These are phyloP conservation scores for Encarsia formosa DNA, from an alignment of 2,888 invertebrate species.

Conservation along the genomic window DNA sequence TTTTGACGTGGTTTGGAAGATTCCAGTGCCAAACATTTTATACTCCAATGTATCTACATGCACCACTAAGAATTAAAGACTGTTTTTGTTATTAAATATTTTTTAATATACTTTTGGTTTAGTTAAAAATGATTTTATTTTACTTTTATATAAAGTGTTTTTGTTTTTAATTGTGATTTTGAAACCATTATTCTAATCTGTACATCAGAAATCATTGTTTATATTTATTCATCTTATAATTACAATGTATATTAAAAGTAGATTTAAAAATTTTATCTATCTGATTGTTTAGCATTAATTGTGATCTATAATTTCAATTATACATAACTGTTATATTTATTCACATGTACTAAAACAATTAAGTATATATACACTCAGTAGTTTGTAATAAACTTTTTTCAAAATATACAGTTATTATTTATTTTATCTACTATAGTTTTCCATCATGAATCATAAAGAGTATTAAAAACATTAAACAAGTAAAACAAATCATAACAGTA, in stretches of 20 bases:
- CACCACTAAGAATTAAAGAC: constrained; percentile 8
- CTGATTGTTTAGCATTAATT: constrained; percentile 18
- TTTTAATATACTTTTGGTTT: neutral
- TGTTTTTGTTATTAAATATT: constrained; percentile 12
- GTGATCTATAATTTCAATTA: constrained; percentile 15
- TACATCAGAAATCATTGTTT: constrained; percentile 12
- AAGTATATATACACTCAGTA: constrained; percentile 23
- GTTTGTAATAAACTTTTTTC: constrained; percentile 20
- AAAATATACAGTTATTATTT: too few relatives aligned
- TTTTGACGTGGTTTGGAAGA: constrained; percentile 19
- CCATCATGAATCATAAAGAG: too few relatives aligned
- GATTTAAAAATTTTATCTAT: neutral
- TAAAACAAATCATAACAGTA: too few relatives aligned
- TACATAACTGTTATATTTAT: constrained; percentile 17
- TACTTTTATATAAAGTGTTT: neutral
- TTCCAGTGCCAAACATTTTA: constrained; percentile 22
- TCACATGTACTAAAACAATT: constrained; percentile 9
- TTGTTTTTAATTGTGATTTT: constrained; percentile 12
- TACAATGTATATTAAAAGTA: neutral
- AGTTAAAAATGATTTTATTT: neutral
- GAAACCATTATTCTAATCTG: neutral
- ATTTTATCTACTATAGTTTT: too few relatives aligned
- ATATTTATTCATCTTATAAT: constrained; percentile 8
- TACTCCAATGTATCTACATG: constrained; percentile 8
- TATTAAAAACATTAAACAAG: too few relatives aligned